Evolutionary conservation across 2,797 vertebrate genomes (phyloP), one percentile per base, ranked within the genome.

Genomic region (Harpagifer antarcticus): DNA sequence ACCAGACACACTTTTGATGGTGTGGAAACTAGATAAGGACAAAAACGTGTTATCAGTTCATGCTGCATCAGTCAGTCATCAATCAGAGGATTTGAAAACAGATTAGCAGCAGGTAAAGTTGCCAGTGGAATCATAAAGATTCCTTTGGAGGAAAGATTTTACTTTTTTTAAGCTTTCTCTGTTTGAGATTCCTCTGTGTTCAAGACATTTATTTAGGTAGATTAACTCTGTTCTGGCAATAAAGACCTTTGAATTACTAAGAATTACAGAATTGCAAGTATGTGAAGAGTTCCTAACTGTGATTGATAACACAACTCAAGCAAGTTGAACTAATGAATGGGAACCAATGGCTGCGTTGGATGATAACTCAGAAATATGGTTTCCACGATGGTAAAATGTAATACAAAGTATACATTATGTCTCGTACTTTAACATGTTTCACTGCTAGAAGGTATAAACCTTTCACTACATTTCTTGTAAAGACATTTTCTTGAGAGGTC

Each of bases 11-110:
- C 47, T 60, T 85, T 77, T 83, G 75, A 89, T 76, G 67, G 80
- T 86, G 84, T 72, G 55, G 53, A 79, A 79, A 71, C 42, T 42
- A 79, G 88, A 90, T 89, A 87, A 83, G 80, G 71, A 82, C 85
- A 88, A 84, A 84, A 75, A 74, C 48, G 50, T 57, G 61, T 75
- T 88, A 90, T 89, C 86, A 70, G 71, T 31, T 7, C 68, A 56
- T 3, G 66, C 66, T 72, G 72, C 74, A 74, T 85, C 77, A 80
- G 81, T 37, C 48, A 20, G 74, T 53, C 9, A 14, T 76, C 15
- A 17, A 79, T 82, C 77, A 63, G 27, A 82, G 75, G 57, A 81
- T 84, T 66, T 70, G 23, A 72, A 81, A 74, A 70, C 62, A 78
- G 73, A 86, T 74, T 65, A 72, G 68, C 0, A 6, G 13, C 44